phyloP scores from a whole-genome alignment of 2,888 invertebrate genomes.

The Drosophila eohydei region DNA sequence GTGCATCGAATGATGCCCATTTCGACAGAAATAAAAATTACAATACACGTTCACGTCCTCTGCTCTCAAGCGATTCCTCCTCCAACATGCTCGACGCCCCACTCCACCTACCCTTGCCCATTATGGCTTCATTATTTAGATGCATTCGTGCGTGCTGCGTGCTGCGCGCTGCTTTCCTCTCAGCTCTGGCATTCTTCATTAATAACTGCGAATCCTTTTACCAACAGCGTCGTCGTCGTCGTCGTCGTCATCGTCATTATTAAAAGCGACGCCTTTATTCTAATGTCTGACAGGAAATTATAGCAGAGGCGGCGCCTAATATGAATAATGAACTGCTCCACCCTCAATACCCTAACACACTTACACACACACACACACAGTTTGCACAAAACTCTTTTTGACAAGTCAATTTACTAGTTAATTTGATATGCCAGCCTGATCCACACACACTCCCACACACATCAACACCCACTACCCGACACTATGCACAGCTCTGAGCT shows the following conservation, averaged over 20 bases:
- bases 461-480: not conserved
- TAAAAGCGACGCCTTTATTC: slow-evolving; percentile 40
- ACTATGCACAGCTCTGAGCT: slow-evolving; percentile 6
- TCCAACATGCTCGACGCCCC: slow-evolving; percentile 1
- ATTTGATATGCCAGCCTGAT: slow-evolving; percentile 73
- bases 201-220: slow-evolving; percentile 72
- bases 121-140: slow-evolving; percentile 64
- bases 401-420: slow-evolving; percentile 83
- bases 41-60: slow-evolving; percentile 51
- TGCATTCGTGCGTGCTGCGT: slow-evolving; percentile 71
- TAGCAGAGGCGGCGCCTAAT: slow-evolving; percentile 17
- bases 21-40: slow-evolving; percentile 60
- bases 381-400: slow-evolving; percentile 58
- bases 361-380: not conserved
- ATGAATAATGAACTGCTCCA: slow-evolving; percentile 50
- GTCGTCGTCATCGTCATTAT: slow-evolving; percentile 26
- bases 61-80: slow-evolving; percentile 7
- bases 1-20: slow-evolving; percentile 69
- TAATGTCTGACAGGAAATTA: slow-evolving; percentile 51
- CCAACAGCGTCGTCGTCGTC: slow-evolving; percentile 15
- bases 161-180: slow-evolving; percentile 11
- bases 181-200: slow-evolving; percentile 44
- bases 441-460: not conserved
- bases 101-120: slow-evolving; percentile 23
- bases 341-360: not conserved